Evolutionary conservation across 2,113 vertebrate genomes (phyloP).

Genomic region (Phodopus roborovskii): DNA sequence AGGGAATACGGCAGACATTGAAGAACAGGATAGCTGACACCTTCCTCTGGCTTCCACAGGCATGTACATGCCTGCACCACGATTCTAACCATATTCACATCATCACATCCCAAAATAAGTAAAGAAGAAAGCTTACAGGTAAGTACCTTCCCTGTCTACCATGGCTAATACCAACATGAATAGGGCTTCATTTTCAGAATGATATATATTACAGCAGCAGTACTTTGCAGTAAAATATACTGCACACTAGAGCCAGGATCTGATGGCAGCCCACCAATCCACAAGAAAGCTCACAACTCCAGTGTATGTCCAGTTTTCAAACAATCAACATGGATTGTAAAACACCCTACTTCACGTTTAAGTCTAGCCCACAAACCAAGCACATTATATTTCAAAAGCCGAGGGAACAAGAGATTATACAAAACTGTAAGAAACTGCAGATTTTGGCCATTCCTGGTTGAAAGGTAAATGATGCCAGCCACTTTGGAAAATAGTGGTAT

Average conservation of each 20-base stretch:
- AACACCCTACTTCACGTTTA: background rate
- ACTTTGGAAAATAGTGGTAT: background rate
- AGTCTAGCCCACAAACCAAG: conserved; percentile 1
- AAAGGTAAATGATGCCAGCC: background rate
- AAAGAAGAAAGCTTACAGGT: background rate
- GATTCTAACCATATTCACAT: no score
- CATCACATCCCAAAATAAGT: background rate
- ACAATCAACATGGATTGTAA: background rate
- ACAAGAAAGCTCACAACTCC: background rate
- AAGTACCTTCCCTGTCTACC: background rate
- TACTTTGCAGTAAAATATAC: background rate
- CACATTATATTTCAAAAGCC: background rate
- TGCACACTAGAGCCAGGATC: background rate
- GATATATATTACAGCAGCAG: background rate
- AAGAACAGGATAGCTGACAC: background rate
- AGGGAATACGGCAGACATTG: background rate
- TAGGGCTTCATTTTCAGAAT: background rate
- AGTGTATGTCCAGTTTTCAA: background rate
- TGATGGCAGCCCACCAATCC: background rate
- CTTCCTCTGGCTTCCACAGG: background rate
- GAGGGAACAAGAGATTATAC: background rate
- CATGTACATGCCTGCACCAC: no score
- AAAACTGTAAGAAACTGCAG: background rate
- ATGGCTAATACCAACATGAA: background rate
- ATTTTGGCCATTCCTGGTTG: no score